Evolutionary conservation across 1,140 invertebrate genomes (phyloP).

Genomic region (Bombus terrestris): DNA sequence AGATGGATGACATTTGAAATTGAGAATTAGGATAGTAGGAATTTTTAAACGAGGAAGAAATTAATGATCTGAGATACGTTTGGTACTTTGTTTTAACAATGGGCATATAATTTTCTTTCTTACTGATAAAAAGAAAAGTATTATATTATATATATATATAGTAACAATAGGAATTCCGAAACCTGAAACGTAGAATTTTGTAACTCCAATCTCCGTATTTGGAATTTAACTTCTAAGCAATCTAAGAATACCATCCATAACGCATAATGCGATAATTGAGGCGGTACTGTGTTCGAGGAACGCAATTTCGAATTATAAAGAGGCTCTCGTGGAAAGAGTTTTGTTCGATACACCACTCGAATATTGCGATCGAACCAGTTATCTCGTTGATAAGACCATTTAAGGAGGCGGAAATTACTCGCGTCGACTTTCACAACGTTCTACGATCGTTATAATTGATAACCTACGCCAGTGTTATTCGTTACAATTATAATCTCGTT

Average conservation of each 20-base stretch:
- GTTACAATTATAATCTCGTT: neutral
- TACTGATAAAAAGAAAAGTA: neutral
- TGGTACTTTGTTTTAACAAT: neutral
- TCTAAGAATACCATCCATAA: too few species aligned
- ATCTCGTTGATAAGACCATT: constrained; percentile 1
- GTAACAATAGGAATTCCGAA: neutral
- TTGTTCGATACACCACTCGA: neutral
- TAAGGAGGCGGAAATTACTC: constrained; percentile 4
- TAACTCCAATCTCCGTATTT: neutral
- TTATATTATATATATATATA: neutral
- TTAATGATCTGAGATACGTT: neutral
- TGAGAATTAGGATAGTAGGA: neutral
- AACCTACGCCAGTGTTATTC: neutral
- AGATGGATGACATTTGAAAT: neutral
- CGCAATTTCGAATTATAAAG: neutral
- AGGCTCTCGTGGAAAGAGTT: neutral
- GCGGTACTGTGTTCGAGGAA: neutral
- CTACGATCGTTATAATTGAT: neutral
- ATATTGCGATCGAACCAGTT: neutral
- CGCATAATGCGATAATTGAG: neutral
- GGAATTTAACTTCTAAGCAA: neutral
- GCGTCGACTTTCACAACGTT: neutral
- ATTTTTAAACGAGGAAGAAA: neutral
- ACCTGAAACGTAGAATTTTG: neutral
- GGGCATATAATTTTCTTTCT: neutral